These are phyloP conservation scores for Oophaga sylvatica DNA, from an alignment of 2,797 vertebrate genomes.

Conservation along the genomic window DNA sequence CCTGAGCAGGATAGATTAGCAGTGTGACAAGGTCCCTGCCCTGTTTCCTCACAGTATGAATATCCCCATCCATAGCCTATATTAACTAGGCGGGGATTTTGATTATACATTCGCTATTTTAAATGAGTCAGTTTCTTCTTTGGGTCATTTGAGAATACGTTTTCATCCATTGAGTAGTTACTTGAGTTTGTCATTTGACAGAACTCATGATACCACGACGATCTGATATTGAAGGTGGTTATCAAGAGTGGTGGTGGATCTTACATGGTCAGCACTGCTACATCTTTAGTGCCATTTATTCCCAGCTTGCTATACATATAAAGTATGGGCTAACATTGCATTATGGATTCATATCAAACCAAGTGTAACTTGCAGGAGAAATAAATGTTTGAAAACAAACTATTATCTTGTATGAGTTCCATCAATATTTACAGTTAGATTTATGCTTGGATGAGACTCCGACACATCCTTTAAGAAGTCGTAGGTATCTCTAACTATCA, in stretches of 20 bases:
- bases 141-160: not conserved
- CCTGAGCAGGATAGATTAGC: slow-evolving; percentile 44
- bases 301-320: not conserved
- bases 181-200: not conserved
- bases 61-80: not conserved
- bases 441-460: not conserved
- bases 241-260: not conserved
- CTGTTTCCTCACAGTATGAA: not conserved
- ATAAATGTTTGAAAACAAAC: not conserved
- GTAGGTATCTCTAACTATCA: too few species aligned
- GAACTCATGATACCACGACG: too few species aligned
- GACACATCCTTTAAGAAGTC: too few species aligned
- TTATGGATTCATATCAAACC: not conserved
- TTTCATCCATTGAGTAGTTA: not conserved
- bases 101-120: not conserved
- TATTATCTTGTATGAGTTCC: not conserved
- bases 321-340: not conserved
- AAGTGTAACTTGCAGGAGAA: not conserved
- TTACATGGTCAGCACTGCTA: not conserved
- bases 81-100: not conserved
- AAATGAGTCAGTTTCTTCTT: not conserved
- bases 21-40: slow-evolving; percentile 13
- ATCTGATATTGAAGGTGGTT: too few species aligned
- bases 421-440: not conserved
- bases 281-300: not conserved